Evolutionary conservation across 1,140 invertebrate species (phyloP), one percentile per base, ranked within the genome.

Genomic region (Zaprionus gabonicus): DNA sequence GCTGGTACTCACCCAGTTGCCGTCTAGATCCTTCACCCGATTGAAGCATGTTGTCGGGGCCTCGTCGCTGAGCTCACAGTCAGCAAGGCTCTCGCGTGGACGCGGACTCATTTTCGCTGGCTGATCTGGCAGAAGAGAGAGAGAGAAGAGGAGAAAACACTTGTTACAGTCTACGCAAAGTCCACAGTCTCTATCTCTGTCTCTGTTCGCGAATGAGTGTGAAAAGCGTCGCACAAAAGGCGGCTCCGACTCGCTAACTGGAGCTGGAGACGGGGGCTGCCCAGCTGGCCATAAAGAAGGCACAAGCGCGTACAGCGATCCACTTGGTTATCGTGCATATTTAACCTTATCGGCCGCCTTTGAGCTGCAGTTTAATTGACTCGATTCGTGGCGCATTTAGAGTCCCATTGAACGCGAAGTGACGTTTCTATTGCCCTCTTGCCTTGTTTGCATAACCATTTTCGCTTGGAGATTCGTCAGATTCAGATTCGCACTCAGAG

Each of bases 381-480:
- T 23, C 46, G 41, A 46, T 55, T 38, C 28, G 6, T 56, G 15
- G 4, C 41, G 41, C 41, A 64, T 25, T 34, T 31, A 25, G 13
- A 41, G 12, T 60, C 4, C 15, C 38, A 28, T 46, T 60, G 27
- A 15, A 56, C n/a, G 7, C 17, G 6, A 46, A 9, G n/a, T 20
- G 6, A n/a, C 41, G 15, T 44, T 49, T 71, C 20, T 38, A 13
- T 31, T 56, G 36, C 27, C 31, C 49, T 34, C 31, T 10, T 34
- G 31, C 31, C 31, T 56, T 80, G 85, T 87, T 87, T 87, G 76
- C 85, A 90, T 87, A 87, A 87, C 74, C 81, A 81, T 80, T 79
- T 82, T 67, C 66, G 62, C 71, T 34, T 53, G 13, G 41, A 64
- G 46, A 51, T n/a, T 34, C 31, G 31, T n/a, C 15, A 41, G 38